Evolutionary conservation across 1,140 invertebrate species (phyloP), one percentile per base, ranked within the genome.

Genomic region (Dreissena rostriformis): DNA sequence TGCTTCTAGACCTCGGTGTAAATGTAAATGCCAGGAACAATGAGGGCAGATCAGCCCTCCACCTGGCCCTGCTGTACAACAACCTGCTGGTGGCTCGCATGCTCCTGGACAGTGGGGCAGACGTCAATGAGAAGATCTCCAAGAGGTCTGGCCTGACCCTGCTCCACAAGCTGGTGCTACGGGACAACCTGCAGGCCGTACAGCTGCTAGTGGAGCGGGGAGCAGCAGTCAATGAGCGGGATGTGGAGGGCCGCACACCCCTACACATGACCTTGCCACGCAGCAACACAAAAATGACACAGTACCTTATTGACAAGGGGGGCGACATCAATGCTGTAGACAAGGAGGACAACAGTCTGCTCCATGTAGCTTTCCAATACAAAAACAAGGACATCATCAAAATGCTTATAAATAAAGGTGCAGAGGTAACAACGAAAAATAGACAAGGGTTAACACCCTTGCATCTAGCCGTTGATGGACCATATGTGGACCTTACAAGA

Each of bases 301-400:
- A 75, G 61, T 77, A 89, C 24, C 70, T 91, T 15, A 68, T 91
- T 17, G 88, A 90, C 0, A 81, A 77, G 22, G 90, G 87, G 8
- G 86, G 85, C 14, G 86, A 89, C 28, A 68, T 91, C 0, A 90
- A 91, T 81, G 68, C 84, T 4, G 63, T 87, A 61, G 88, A 91
- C 79, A 70, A 74, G 8, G 73, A 84, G 55, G 86, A 86, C 29
- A 82, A 84, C 74, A 88, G 84, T 63, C 63, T 90, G 57, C 73
- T 90, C 22, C 90, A 90, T 65, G 63, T 90, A 49, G 84, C 90
- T 28, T 86, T 91, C 15, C 78, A 85, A 17, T 88, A 89, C 66
- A 90, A 88, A 82, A 89, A 90, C 63, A 79, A 84, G 51, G 88
- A 90, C 17, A 85, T 90, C 17, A 85, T 88, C 24, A 90, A 90